Evolutionary conservation across 2,113 vertebrate genomes (phyloP).

Genomic region (Chaetops frenatus): DNA sequence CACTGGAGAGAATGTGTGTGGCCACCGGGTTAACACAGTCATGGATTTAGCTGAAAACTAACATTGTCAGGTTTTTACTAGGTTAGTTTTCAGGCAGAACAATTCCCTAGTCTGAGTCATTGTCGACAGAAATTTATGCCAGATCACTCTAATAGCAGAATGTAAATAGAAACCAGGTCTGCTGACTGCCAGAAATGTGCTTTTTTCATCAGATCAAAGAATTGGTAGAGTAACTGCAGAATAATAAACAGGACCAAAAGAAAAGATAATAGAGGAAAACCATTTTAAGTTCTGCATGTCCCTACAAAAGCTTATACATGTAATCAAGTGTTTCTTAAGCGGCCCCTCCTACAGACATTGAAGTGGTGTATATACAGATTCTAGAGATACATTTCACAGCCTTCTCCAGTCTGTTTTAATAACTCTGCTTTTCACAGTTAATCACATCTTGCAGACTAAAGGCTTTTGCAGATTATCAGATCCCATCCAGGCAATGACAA

Average conservation of each 20-base stretch:
- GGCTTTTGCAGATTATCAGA: not conserved
- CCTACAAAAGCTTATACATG: not conserved
- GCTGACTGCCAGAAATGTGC: not conserved
- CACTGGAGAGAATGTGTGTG: not conserved
- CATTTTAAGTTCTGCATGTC: not conserved
- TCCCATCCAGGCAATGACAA: not conserved
- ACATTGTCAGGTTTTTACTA: not conserved
- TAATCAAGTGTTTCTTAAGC: not conserved
- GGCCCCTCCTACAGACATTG: not conserved
- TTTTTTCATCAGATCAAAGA: not conserved
- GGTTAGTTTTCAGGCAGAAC: not conserved
- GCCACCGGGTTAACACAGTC: not conserved
- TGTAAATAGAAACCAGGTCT: constrained; percentile 11
- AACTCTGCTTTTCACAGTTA: not conserved
- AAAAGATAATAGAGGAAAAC: not conserved
- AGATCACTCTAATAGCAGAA: not conserved
- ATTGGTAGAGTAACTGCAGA: not conserved
- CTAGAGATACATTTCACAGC: not conserved
- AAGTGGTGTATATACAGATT: not conserved
- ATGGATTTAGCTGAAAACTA: not conserved
- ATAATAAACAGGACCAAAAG: not conserved
- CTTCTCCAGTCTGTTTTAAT: not conserved
- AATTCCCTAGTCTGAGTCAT: not conserved
- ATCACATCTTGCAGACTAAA: not conserved
- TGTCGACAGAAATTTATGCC: not conserved